Base-by-base conservation (phyloP, 2,113 vertebrate species). In the Pontoporia blainvillei region DNA sequence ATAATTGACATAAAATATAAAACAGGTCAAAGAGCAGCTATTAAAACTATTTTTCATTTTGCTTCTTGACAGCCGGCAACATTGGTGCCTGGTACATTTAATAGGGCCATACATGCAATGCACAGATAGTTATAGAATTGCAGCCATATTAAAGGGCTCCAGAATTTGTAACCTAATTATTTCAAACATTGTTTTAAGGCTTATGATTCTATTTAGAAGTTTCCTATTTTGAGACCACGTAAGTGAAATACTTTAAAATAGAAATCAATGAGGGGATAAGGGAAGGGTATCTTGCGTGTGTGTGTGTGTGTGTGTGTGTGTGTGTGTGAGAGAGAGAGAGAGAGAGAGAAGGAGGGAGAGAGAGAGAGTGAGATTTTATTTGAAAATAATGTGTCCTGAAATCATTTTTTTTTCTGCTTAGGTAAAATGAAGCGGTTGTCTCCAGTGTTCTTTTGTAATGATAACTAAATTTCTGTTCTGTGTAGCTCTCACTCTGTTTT, bases 1-100 rank as follows among this genome's bases (percentile, higher is more conserved):
- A 99, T 99, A 99, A 99, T 99, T 99, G 99, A 99, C 99, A 99
- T 99, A 99, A 99, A 99, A 99, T 99, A 99, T 99, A 99, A 99
- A 99, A 99, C 98, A 99, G 99, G 99, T 99, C 99, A 99, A 99
- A 99, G 99, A 99, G 99, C 99, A 99, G 99, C 99, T 99, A 99
- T 99, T 99, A 99, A 99, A 99, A 99, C 99, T 99, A 99, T 99
- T 99, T 99, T 99, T 99, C 99, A 99, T 99, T 99, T 99, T 99
- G 99, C 99, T 99, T 99, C 99, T 99, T 99, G 99, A 99, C 99
- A 99, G 99, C 99, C 98, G 66, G 99, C 99, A 99, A 99, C 99
- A 99, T 99, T 99, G 99, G 99, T 98, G 98, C 98, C 86, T 98
- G 91, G 97, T 97, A 98, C 98, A 98, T 99, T 99, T 99, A 99